A percentile compares a stretch with the other conserved stretches of the same genome.
Evolutionary conservation across 2,888 invertebrate genomes (phyloP).

Genomic region (Fragum whitleyi): DNA sequence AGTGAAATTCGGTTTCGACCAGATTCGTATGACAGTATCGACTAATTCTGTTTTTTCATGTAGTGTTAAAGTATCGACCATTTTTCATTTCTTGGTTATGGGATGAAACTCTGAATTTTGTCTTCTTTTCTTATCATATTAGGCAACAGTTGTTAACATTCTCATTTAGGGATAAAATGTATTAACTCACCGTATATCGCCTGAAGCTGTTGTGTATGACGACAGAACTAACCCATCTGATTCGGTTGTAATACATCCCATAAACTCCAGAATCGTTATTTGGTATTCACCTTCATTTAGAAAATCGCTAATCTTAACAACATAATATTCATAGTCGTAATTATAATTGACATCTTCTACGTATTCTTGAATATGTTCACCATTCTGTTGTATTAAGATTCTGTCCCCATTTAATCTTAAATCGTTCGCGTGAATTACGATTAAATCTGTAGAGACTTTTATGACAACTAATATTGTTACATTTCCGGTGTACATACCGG

Average conservation of each 20-base stretch:
- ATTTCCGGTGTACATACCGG: slow-evolving; percentile 16
- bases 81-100: too few relatives aligned
- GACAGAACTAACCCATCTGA: neutral
- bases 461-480: neutral
- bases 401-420: neutral
- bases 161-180: too few relatives aligned
- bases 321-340: slow-evolving; percentile 15
- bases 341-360: neutral
- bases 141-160: too few relatives aligned
- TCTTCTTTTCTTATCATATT: too few relatives aligned
- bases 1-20: too few relatives aligned
- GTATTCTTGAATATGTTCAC: neutral
- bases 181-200: neutral
- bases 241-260: slow-evolving; percentile 3
- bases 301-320: neutral
- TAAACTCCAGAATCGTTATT: slow-evolving; percentile 5
- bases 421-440: slow-evolving; percentile 13
- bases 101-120: too few relatives aligned
- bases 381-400: neutral
- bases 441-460: neutral
- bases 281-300: slow-evolving; percentile 2
- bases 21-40: too few relatives aligned
- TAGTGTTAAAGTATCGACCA: too few relatives aligned
- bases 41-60: too few relatives aligned
- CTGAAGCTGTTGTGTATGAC: neutral